Evolutionary conservation across 2,113 vertebrate genomes (phyloP).

Genomic region (Tringa solitaria): DNA sequence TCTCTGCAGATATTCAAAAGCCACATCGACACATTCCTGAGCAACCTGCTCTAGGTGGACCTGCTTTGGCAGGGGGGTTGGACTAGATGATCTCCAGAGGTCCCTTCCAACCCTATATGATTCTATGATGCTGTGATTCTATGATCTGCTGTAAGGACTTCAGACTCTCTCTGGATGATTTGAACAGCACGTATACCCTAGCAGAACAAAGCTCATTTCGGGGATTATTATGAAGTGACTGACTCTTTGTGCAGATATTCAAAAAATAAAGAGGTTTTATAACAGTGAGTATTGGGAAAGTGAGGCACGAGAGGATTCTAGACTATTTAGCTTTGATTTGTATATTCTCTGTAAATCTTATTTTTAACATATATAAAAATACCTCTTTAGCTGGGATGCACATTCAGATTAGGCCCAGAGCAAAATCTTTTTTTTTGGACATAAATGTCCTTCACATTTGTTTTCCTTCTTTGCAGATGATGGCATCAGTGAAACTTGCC

Average conservation of each 20-base stretch:
- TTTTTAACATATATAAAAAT: neutral
- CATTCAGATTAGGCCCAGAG: neutral
- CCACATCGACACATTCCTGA: no score
- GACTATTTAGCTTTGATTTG: neutral
- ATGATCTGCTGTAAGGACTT: neutral
- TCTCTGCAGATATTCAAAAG: no score
- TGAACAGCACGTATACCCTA: neutral
- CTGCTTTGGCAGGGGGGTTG: no score
- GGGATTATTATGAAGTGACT: neutral
- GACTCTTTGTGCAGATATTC: neutral
- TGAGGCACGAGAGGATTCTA: neutral
- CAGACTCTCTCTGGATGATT: neutral
- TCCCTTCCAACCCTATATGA: no score
- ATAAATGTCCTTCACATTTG: neutral
- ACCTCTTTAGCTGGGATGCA: neutral
- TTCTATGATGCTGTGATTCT: no score
- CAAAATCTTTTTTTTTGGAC: neutral
- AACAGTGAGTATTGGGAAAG: neutral
- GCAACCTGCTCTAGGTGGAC: no score
- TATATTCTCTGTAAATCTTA: neutral
- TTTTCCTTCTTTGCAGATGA: neutral
- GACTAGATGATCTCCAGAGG: no score
- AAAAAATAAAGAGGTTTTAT: neutral
- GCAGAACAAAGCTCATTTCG: neutral
- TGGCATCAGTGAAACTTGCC: neutral